These are phyloP conservation scores for Acridotheres tristis DNA, from an alignment of 2,797 vertebrate species.

Conservation along the genomic window DNA sequence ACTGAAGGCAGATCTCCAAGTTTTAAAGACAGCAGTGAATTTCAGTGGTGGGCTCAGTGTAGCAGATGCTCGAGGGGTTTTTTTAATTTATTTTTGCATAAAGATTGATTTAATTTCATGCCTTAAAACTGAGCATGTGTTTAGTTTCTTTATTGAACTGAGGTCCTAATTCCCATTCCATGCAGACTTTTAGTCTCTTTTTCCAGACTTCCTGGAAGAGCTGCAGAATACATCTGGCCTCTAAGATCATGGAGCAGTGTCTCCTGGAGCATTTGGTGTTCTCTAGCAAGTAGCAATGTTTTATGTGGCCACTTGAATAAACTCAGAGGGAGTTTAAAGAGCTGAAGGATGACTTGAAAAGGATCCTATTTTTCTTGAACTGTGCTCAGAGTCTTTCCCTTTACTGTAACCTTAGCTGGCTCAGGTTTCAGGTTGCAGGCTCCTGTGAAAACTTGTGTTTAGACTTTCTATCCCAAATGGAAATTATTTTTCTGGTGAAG, in stretches of 20 bases:
- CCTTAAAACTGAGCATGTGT: not conserved
- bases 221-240: not conserved
- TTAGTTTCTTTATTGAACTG: not conserved
- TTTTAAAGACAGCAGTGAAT: not conserved
- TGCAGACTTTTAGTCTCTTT: not conserved
- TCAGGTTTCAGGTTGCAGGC: constrained; percentile 7
- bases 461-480: constrained; percentile 5
- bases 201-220: constrained; percentile 12
- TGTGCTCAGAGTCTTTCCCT: not conserved
- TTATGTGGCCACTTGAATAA: not conserved
- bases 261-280: not conserved
- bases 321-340: not conserved
- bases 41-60: not conserved
- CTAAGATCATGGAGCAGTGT: not conserved
- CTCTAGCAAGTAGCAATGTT: not conserved
- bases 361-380: not conserved
- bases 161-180: not conserved
- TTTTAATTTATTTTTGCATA: not conserved
- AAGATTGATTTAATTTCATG: not conserved
- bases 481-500: constrained; percentile 9
- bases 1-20: not conserved
- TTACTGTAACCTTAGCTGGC: constrained; percentile 5
- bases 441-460: constrained; percentile 36
- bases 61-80: not conserved
- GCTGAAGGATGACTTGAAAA: not conserved